Conservation (phyloP, 2,797 vertebrate species). For the Chiloscyllium punctatum region DNA sequence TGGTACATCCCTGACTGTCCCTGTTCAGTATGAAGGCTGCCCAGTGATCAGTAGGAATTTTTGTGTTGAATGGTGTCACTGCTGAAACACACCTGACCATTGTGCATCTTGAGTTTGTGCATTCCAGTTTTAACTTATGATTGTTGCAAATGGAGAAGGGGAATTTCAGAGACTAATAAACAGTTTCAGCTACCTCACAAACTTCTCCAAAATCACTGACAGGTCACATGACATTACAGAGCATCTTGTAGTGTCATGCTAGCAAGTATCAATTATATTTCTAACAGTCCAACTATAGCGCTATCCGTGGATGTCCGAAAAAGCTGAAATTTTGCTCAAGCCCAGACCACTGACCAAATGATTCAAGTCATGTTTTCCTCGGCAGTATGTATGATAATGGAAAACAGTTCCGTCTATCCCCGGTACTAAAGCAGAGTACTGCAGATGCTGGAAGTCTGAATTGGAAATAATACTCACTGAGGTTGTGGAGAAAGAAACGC, state of each 20-base stretch:
- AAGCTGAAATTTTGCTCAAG: neutral
- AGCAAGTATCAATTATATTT: neutral
- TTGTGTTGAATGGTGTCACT: too few species aligned
- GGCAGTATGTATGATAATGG: neutral
- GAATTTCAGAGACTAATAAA: neutral
- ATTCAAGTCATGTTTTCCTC: neutral
- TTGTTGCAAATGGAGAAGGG: neutral
- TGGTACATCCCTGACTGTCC: neutral
- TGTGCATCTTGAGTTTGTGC: neutral
- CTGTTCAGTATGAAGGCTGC: too few species aligned
- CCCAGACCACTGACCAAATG: neutral
- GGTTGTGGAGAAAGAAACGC: neutral
- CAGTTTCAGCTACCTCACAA: neutral
- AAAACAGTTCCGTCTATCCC: neutral
- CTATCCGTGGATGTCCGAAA: neutral
- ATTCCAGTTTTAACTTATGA: constrained; percentile 21
- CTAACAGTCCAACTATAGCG: neutral
- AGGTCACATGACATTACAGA: neutral
- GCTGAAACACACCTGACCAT: neutral
- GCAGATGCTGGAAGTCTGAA: too few species aligned
- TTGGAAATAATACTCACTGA: too few species aligned
- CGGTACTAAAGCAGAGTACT: neutral
- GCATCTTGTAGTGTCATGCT: neutral
- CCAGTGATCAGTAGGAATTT: neutral
- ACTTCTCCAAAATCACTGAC: neutral